phyloP scores from a whole-genome alignment of 2,797 vertebrate species.

The Cynopterus sphinx region DNA sequence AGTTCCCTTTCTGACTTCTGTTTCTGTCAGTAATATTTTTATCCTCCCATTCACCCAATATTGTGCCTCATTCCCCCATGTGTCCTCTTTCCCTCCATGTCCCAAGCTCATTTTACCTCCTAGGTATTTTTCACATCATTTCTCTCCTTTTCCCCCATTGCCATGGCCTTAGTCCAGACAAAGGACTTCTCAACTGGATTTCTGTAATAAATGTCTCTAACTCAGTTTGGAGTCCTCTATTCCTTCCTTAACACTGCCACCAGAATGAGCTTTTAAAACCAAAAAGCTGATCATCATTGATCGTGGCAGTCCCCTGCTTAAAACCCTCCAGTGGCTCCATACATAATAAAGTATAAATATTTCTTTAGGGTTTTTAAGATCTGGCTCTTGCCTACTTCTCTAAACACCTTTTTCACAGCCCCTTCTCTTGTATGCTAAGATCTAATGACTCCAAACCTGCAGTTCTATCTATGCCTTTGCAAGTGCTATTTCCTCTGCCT shows the following conservation, averaged over 20 bases:
- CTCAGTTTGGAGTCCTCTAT: neutral
- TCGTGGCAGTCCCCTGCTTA: neutral
- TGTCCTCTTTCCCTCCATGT: neutral
- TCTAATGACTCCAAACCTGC: constrained; percentile 15
- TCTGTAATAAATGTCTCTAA: constrained; percentile 35
- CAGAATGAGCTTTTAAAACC: neutral
- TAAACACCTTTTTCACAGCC: constrained; percentile 14
- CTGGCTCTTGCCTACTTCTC: neutral
- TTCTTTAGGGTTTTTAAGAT: neutral
- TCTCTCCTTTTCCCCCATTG: neutral
- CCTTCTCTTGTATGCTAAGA: constrained; percentile 27
- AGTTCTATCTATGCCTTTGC: constrained; percentile 16
- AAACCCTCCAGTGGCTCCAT: constrained; percentile 11
- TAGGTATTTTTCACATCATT: neutral
- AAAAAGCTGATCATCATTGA: neutral
- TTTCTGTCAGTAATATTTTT: neutral
- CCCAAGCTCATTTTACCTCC: constrained; percentile 31
- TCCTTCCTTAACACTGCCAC: neutral
- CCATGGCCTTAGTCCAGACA: neutral
- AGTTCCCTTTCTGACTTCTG: constrained; percentile 14
- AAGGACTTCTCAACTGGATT: neutral
- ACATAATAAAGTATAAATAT: constrained; percentile 26
- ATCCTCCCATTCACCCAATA: neutral
- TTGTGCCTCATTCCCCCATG: neutral
- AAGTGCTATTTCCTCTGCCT: constrained; percentile 36